Base-by-base conservation (phyloP, 2,113 vertebrate genomes). In the Xiphophorus couchianus region DNA sequence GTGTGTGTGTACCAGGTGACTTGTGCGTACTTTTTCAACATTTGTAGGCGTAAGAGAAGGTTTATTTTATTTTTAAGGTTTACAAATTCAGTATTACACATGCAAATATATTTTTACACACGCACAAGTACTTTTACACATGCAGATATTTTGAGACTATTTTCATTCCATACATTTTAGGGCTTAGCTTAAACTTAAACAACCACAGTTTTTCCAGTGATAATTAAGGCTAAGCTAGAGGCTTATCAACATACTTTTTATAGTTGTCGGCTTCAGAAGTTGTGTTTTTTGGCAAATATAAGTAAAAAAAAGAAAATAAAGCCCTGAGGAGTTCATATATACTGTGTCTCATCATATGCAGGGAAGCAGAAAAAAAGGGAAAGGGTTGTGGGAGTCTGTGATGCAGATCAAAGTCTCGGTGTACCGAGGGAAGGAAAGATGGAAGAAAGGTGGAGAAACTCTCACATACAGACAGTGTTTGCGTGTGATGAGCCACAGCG, bases 361-460 rank as follows among this genome's bases (percentile, higher is more conserved):
- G 65, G 29, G 51, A 19, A 80, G 81, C 42, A 80, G 39, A 69
- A 80, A 79, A 74, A 80, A 69, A 82, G 71, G 73, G 66, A 69
- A 78, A 70, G 67, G 69, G 83, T 73, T 84, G 87, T 77, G 80
- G 63, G 75, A 85, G 82, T 73, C 74, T 88, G 82, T 86, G 81
- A 89, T 88, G 83, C 78, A 84, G 92, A 94, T 93, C 91, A 94
- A 91, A 94, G 92, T 76, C 62, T 73, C 33, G 82, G 82, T 84
- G 88, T 82, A 87, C 74, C 83, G 67, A 86, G 83, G 84, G 81
- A 90, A 76, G 62, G 51, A 75, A 66, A 73, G 72, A 70, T 73
- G 39, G 78, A 77, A 83, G 70, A 86, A 74, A 81, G 73, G 70
- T 72, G 62, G 83, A 81, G 74, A 82, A 78, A 66, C 33, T 62